phyloP scores from a whole-genome alignment of 2,888 invertebrate species.

The Apotomis betuletana region DNA sequence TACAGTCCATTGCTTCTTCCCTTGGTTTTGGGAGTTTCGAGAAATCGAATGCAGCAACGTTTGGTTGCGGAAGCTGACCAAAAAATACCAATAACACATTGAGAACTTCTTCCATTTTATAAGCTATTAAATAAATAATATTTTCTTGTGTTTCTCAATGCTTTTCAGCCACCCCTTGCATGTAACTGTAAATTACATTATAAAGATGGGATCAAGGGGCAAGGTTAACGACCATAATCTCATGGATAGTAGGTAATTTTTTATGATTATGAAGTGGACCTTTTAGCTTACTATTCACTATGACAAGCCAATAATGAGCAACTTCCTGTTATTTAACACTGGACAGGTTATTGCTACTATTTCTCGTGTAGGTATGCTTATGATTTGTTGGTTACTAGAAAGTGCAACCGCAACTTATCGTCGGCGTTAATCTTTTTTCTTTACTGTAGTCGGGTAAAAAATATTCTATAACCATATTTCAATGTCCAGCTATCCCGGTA shows the following conservation, averaged over 20 bases:
- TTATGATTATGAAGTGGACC: neutral
- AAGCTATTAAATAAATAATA: no score
- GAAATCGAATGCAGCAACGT: no score
- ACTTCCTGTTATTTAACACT: slow-evolving; percentile 27
- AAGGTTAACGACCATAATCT: slow-evolving; percentile 18
- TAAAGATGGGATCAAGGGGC: neutral
- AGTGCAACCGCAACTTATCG: no score
- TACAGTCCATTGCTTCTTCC: no score
- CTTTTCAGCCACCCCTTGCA: no score
- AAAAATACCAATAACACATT: neutral
- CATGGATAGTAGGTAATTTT: slow-evolving; percentile 9
- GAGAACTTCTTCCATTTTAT: no score
- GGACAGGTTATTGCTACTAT: neutral
- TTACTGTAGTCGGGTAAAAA: no score
- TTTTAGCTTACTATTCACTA: slow-evolving; percentile 20
- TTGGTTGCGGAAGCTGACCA: neutral
- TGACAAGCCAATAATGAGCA: slow-evolving; percentile 20
- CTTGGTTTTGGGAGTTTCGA: no score
- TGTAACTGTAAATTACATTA: neutral
- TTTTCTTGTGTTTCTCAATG: no score
- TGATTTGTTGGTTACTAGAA: neutral
- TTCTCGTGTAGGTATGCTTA: neutral
- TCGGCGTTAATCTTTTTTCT: no score
- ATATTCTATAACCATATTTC: no score
- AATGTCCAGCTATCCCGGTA: no score